A percentile compares a stretch with the other conserved stretches of the same genome.
Evolutionary conservation across 2,113 vertebrate species (phyloP).

Genomic region (Eurypyga helias): DNA sequence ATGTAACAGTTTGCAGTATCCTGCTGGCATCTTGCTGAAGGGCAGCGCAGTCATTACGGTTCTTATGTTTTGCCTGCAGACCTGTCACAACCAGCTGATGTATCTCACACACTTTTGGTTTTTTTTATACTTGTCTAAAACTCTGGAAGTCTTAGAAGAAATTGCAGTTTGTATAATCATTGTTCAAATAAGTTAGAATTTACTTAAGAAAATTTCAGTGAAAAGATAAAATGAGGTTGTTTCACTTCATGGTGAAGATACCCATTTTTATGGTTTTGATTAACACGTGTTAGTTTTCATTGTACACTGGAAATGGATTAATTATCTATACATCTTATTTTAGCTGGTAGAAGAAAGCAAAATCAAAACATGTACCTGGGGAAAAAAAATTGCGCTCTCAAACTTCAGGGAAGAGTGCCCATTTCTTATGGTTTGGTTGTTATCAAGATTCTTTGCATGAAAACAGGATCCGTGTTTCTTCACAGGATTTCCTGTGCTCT

Average conservation of each 20-base stretch:
- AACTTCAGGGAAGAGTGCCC: background rate
- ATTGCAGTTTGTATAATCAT: background rate
- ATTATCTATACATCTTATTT: background rate
- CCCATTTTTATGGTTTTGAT: background rate
- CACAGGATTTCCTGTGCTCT: slow-evolving; percentile 22
- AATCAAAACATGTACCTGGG: background rate
- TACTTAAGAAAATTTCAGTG: background rate
- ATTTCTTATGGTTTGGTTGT: background rate
- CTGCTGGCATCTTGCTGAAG: background rate
- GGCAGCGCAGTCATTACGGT: background rate
- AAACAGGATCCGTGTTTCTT: slow-evolving; percentile 14
- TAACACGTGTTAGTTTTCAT: background rate
- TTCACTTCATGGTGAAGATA: background rate
- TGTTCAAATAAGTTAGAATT: background rate
- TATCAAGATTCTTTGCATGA: background rate
- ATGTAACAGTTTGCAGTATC: background rate
- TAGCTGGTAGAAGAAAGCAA: background rate
- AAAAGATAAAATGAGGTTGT: background rate
- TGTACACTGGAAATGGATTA: background rate
- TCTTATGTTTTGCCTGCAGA: background rate
- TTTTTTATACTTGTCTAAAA: background rate
- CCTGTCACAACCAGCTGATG: background rate
- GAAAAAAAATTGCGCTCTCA: background rate
- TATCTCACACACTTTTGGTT: background rate
- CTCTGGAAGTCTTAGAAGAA: background rate